These are phyloP conservation scores for Macrochelys suwanniensis DNA, from an alignment of 2,797 vertebrate genomes.

Conservation along the genomic window DNA sequence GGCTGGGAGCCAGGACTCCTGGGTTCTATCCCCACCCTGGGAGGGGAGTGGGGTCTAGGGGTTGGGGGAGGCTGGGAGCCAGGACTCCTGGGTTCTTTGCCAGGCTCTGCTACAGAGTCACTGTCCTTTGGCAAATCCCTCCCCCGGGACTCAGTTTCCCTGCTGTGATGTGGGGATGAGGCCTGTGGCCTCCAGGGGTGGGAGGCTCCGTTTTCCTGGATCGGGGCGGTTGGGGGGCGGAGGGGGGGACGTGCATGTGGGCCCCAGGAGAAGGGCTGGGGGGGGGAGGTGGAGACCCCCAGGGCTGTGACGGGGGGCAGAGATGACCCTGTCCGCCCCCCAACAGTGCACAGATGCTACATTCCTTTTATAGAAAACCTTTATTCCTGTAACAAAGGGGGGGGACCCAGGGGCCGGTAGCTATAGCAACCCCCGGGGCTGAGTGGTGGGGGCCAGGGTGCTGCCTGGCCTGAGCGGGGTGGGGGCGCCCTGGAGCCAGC, in stretches of 20 bases:
- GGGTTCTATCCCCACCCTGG: neutral
- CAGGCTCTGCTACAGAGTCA: neutral
- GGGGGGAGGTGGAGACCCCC: too few relatives aligned
- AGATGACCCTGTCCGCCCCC: conserved; percentile 8
- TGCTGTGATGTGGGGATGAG: too few relatives aligned
- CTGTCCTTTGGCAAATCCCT: neutral
- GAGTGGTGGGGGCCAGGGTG: too few relatives aligned
- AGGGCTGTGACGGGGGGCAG: neutral
- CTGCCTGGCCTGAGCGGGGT: too few relatives aligned
- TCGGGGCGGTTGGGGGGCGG: too few relatives aligned
- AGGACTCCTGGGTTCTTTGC: too few relatives aligned
- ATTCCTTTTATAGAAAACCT: neutral
- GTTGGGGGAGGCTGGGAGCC: conserved; percentile 73
- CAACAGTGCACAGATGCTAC: neutral
- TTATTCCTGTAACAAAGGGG: neutral
- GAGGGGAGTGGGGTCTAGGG: too few relatives aligned
- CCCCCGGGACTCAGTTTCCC: neutral
- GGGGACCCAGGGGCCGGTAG: neutral
- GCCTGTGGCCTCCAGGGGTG: neutral
- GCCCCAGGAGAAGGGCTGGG: neutral
- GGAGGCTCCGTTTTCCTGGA: too few relatives aligned
- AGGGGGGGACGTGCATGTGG: too few relatives aligned
- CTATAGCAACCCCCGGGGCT: neutral
- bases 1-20: neutral
- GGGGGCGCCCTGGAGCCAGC: too few relatives aligned